These are phyloP conservation scores for Mesitornis unicolor DNA, from an alignment of 2,113 vertebrate genomes.

Conservation along the genomic window DNA sequence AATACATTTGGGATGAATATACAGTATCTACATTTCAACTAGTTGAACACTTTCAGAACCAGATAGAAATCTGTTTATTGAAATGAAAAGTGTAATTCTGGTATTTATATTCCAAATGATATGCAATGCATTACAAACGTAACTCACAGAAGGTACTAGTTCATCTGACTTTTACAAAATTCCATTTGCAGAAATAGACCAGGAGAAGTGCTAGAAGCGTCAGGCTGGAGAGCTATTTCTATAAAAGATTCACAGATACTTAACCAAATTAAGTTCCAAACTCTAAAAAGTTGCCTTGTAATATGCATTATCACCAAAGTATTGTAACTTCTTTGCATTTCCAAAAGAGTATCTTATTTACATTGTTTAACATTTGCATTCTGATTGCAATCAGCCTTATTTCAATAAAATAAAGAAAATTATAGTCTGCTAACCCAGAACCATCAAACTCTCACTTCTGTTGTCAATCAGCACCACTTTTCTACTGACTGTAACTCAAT, in stretches of 20 bases:
- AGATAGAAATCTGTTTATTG: background rate
- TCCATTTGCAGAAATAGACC: slow-evolving; percentile 22
- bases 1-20: background rate
- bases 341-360: slow-evolving; percentile 4
- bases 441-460: background rate
- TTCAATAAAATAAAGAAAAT: slow-evolving; percentile 56
- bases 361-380: slow-evolving; percentile 13
- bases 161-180: slow-evolving; percentile 25
- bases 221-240: slow-evolving; percentile 3
- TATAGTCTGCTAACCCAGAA: background rate
- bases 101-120: slow-evolving; percentile 1
- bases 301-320: background rate
- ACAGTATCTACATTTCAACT: background rate
- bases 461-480: slow-evolving; percentile 40
- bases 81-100: slow-evolving; percentile 4
- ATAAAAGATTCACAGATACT: background rate
- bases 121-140: background rate
- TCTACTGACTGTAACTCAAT: slow-evolving; percentile 40
- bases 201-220: background rate
- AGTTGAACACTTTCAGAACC: background rate
- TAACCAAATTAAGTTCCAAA: background rate
- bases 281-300: background rate
- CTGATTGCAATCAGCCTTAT: slow-evolving; percentile 63
- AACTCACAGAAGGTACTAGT: background rate
- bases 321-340: background rate